Conservation (phyloP, 2,797 vertebrate genomes). For the Gouania willdenowi region DNA sequence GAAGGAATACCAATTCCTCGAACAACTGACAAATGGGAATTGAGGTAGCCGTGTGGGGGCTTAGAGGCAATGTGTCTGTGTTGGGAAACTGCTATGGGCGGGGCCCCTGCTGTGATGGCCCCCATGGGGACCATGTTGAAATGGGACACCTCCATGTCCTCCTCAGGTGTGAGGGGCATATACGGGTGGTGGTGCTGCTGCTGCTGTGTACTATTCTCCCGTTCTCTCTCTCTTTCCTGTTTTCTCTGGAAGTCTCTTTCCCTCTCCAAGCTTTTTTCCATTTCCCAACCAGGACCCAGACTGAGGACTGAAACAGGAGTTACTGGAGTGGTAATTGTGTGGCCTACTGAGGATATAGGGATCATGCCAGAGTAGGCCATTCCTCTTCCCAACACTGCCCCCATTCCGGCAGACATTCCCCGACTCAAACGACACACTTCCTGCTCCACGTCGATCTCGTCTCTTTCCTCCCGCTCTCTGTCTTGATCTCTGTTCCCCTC, state of each 20-base stretch:
- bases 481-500: constrained; percentile 46
- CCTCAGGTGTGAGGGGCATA: constrained; percentile 77
- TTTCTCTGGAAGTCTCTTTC: constrained; percentile 64
- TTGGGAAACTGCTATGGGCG: constrained; percentile 65
- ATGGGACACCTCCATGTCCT: constrained; percentile 88
- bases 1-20: constrained; percentile 69
- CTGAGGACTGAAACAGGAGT: constrained; percentile 64
- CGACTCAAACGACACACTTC: constrained; percentile 66
- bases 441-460: constrained; percentile 74
- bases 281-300: constrained; percentile 63
- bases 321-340: constrained; percentile 58
- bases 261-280: constrained; percentile 62
- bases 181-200: constrained; percentile 63
- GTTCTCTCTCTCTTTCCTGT: constrained; percentile 59
- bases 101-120: constrained; percentile 62
- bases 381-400: constrained; percentile 50
- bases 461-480: constrained; percentile 64
- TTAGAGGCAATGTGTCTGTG: constrained; percentile 79
- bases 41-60: constrained; percentile 80
- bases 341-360: constrained; percentile 55
- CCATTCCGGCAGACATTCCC: constrained; percentile 54
- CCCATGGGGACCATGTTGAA: constrained; percentile 78
- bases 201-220: constrained; percentile 42
- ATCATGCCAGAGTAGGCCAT: constrained; percentile 58
- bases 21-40: constrained; percentile 71